Evolutionary conservation across 2,888 invertebrate species (phyloP), one percentile per base, ranked within the genome.

Genomic region (Himalopsyche anomala): DNA sequence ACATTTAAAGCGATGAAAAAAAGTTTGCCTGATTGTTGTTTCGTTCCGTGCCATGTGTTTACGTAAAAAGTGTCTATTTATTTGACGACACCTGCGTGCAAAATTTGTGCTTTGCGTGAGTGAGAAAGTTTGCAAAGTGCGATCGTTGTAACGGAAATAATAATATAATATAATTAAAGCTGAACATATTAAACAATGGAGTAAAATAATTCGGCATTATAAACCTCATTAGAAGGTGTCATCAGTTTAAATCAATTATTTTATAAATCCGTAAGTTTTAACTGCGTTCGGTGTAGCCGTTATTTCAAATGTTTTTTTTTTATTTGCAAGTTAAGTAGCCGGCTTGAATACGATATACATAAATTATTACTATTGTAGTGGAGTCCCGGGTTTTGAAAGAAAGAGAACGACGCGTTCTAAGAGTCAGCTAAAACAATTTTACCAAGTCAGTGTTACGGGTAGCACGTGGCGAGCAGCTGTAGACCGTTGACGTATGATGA

Each of bases 391-490:
- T 8, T 69, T 69, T 69, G 69, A 69, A 69, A 69, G 69, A 69
- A 69, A 69, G 69, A 69, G 69, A 62, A 19, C 62, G 62, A 19
- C 28, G 69, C 69, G 69, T 28, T 9, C 36, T 17, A 28, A 74
- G 74, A 74, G 36, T 74, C 9, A 12, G 38, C 19, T 74, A 74
- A 4, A 38, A 28, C 19, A 62, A 19, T 62, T 62, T 74, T 36
- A 12, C 4, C 4, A 74, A 74, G 74, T 74, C 74, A 74, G 74
- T 74, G 74, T 38, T 74, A 3, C 51, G 74, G 38, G 8, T 15
- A 74, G 38, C 74, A 74, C 74, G 74, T 74, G 74, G 74, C 74
- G 74, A 74, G 28, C 74, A 74, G 74, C 74, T 74, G 74, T 74
- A 15, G 11, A 74, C 1, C 28, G 15, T 36, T 36, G 51, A 54